Conservation (phyloP, 2,113 vertebrate species). For the Thymallus thymallus region DNA sequence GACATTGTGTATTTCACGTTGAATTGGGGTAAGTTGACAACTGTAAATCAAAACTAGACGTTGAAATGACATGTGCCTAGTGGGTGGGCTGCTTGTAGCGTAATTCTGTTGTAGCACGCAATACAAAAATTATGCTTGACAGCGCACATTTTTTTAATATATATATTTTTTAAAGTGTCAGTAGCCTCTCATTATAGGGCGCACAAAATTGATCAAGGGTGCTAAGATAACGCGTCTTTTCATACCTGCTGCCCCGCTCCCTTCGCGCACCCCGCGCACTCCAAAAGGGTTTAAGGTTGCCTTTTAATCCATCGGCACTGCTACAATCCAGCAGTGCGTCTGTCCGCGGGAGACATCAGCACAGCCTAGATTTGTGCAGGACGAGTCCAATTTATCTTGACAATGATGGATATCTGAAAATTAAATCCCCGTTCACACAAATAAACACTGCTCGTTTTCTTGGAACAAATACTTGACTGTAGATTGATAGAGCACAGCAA, state of each 20-base stretch:
- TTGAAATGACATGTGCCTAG: neutral
- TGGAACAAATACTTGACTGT: neutral
- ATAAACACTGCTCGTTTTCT: neutral
- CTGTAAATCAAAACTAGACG: too few relatives aligned
- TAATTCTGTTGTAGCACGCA: too few relatives aligned
- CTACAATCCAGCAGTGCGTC: conserved; percentile 67
- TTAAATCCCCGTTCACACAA: neutral
- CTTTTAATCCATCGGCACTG: conserved; percentile 77
- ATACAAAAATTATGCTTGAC: neutral
- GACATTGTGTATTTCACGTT: too few relatives aligned
- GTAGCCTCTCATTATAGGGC: neutral
- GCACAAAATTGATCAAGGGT: neutral
- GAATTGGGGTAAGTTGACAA: too few relatives aligned
- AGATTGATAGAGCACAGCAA: neutral
- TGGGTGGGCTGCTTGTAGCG: too few relatives aligned
- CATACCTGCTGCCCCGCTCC: conserved; percentile 72
- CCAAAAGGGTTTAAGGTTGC: conserved; percentile 53
- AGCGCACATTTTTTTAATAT: neutral
- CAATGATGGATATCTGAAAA: neutral
- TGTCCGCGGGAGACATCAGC: conserved; percentile 49
- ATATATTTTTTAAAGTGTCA: too few relatives aligned
- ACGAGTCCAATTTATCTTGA: neutral
- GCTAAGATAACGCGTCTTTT: neutral
- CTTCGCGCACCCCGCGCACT: conserved; percentile 74
- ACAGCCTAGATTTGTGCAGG: conserved; percentile 22